Evolutionary conservation across 2,797 vertebrate genomes (phyloP).

Genomic region (Diglossa cyanea): DNA sequence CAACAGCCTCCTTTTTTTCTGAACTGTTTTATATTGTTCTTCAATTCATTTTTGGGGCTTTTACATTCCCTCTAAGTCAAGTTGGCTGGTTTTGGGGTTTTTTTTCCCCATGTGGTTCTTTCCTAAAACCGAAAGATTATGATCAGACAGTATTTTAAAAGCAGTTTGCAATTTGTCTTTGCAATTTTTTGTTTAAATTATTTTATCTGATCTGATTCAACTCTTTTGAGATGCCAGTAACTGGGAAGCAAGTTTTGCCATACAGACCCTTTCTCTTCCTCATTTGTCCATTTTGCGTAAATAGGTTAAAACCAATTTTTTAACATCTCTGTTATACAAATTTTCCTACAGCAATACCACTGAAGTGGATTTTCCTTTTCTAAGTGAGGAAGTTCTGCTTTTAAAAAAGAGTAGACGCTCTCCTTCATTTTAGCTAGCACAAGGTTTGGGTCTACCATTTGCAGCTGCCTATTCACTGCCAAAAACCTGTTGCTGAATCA

Average conservation of each 20-base stretch:
- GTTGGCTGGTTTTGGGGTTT: rapidly evolving
- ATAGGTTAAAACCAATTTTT: neutral
- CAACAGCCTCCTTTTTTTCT: neutral
- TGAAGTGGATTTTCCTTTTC: neutral
- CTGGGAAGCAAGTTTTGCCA: neutral
- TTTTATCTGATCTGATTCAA: neutral
- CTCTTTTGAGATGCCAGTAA: neutral
- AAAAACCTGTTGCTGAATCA: neutral
- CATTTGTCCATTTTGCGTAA: neutral
- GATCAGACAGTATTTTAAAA: neutral
- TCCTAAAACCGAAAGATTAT: neutral
- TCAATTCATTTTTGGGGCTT: neutral
- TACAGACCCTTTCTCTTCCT: neutral
- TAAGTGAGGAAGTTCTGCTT: neutral
- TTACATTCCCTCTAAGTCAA: neutral
- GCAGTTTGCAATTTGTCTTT: neutral
- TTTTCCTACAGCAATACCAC: neutral
- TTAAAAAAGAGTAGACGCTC: neutral
- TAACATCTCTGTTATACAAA: neutral
- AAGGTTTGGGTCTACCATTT: neutral
- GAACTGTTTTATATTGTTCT: neutral
- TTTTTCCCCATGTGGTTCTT: neutral
- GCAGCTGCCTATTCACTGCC: neutral
- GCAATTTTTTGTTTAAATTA: neutral
- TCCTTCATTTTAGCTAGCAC: neutral